Evolutionary conservation across 2,888 invertebrate genomes (phyloP).

Genomic region (Leuctra nigra): DNA sequence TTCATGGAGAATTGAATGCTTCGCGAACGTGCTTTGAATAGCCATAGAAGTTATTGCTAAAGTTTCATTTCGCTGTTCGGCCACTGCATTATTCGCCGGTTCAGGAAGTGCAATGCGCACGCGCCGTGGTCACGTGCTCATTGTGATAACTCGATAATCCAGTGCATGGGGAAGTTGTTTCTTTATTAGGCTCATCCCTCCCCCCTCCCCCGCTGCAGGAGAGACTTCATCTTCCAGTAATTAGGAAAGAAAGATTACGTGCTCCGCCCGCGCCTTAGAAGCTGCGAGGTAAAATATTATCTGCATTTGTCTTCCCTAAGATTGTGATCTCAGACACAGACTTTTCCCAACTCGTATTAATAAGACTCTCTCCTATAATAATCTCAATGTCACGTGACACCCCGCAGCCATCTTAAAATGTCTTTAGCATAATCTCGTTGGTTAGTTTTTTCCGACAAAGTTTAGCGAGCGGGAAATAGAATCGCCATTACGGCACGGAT

Average conservation of each 20-base stretch:
- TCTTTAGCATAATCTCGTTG: slow-evolving; percentile 19
- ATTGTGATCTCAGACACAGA: slow-evolving; percentile 23
- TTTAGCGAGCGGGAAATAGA: neutral
- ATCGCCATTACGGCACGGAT: neutral
- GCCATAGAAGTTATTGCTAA: too few species aligned
- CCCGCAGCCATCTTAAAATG: slow-evolving; percentile 21
- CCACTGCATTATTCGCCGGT: too few species aligned
- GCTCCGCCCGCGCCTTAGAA: slow-evolving; percentile 19
- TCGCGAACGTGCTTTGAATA: too few species aligned
- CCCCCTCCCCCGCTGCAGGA: neutral
- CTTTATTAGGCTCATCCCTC: slow-evolving; percentile 19
- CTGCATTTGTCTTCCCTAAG: slow-evolving; percentile 26
- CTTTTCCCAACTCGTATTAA: slow-evolving; percentile 26
- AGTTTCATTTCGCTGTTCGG: too few species aligned
- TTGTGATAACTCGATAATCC: slow-evolving; percentile 24
- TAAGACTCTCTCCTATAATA: slow-evolving; percentile 23
- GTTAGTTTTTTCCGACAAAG: slow-evolving; percentile 9
- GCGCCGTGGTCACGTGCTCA: too few species aligned
- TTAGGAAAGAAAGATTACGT: slow-evolving; percentile 27
- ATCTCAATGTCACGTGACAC: slow-evolving; percentile 22
- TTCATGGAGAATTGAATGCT: too few species aligned
- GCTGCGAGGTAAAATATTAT: slow-evolving; percentile 24
- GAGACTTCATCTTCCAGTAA: slow-evolving; percentile 23
- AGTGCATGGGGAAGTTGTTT: slow-evolving; percentile 18
- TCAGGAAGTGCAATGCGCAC: too few species aligned